Evolutionary conservation across 2,113 vertebrate genomes (phyloP).

Genomic region (Tragelaphus strepsiceros): DNA sequence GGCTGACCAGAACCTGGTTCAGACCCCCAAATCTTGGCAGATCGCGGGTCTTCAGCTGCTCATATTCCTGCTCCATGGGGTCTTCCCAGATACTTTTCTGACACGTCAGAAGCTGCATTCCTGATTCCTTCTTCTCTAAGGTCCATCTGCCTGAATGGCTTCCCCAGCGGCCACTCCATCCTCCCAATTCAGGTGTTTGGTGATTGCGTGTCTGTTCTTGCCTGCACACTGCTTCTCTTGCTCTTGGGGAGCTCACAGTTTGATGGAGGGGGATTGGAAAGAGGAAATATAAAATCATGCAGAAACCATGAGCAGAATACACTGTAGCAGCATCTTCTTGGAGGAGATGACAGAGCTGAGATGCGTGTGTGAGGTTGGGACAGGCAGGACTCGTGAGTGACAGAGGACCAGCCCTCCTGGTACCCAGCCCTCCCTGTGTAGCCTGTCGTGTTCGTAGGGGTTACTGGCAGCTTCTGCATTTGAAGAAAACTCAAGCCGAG

Average conservation of each 20-base stretch:
- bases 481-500: background rate
- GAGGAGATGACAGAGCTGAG: background rate
- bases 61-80: background rate
- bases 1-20: background rate
- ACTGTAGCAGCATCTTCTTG: background rate
- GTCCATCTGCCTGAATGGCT: background rate
- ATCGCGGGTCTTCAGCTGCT: background rate
- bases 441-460: background rate
- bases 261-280: background rate
- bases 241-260: background rate
- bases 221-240: background rate
- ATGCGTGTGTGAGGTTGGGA: background rate
- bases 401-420: background rate
- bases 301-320: background rate
- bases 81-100: background rate
- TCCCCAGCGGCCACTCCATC: rapidly evolving
- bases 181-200: background rate
- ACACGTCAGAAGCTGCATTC: background rate
- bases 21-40: background rate
- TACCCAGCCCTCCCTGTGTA: background rate
- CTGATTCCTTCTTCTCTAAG: background rate
- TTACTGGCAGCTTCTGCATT: background rate
- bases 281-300: background rate
- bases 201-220: background rate
- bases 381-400: background rate